These are phyloP conservation scores for Hyles euphorbiae DNA, from an alignment of 1,140 invertebrate species.

Conservation along the genomic window DNA sequence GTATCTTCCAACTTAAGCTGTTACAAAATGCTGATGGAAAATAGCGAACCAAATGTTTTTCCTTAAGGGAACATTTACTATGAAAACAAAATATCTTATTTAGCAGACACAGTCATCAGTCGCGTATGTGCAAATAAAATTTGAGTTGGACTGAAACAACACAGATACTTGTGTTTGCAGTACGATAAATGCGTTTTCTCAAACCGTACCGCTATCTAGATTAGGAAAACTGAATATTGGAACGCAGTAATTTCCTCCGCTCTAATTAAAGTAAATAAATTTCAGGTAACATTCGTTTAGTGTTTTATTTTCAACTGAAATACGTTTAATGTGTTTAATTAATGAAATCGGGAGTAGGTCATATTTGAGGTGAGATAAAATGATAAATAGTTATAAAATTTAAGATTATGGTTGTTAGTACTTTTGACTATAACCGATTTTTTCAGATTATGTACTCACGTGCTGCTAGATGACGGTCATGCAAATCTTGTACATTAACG, in stretches of 20 bases:
- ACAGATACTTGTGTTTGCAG: slow-evolving; percentile 15
- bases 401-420: slow-evolving; percentile 2
- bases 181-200: slow-evolving; percentile 17
- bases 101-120: too few relatives aligned
- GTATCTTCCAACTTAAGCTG: too few relatives aligned
- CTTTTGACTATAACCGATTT: background rate
- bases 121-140: too few relatives aligned
- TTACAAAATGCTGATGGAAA: too few relatives aligned
- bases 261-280: slow-evolving; percentile 6
- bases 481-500: background rate
- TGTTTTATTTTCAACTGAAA: slow-evolving; percentile 7
- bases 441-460: background rate
- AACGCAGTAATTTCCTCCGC: background rate
- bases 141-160: slow-evolving; percentile 1
- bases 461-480: background rate
- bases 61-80: too few relatives aligned
- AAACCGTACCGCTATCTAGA: slow-evolving; percentile 7
- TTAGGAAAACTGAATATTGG: slow-evolving; percentile 3
- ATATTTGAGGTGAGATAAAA: slow-evolving; percentile 15
- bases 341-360: slow-evolving; percentile 11
- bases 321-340: slow-evolving; percentile 9
- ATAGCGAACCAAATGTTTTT: too few relatives aligned
- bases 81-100: too few relatives aligned
- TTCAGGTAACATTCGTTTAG: slow-evolving; percentile 6
- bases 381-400: slow-evolving; percentile 9